Conservation (phyloP, 2,888 invertebrate species). For the Zaprionus lineosus region DNA sequence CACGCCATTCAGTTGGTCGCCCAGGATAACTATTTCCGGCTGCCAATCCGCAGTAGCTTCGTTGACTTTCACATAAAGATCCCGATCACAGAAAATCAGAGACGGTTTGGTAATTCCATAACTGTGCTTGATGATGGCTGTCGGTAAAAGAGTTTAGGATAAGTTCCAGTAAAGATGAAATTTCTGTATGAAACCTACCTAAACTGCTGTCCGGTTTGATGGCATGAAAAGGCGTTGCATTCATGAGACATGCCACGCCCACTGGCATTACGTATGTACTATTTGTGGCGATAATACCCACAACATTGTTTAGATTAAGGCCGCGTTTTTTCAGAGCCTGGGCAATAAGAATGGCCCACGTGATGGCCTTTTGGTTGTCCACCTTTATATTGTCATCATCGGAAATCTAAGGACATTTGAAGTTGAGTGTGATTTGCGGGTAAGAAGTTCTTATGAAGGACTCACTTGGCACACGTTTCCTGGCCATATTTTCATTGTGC, state of each 20-base stretch:
- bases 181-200: constrained; percentile 26
- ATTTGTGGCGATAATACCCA: constrained; percentile 66
- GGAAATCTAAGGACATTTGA: constrained; percentile 49
- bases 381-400: constrained; percentile 49
- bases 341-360: constrained; percentile 57
- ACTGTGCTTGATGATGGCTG: constrained; percentile 48
- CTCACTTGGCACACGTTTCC: constrained; percentile 46
- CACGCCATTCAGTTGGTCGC: constrained; percentile 49
- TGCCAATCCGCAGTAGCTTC: constrained; percentile 44
- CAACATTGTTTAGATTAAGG: constrained; percentile 53
- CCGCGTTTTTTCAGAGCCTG: constrained; percentile 51
- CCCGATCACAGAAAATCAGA: constrained; percentile 58
- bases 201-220: constrained; percentile 60
- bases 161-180: background rate
- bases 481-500: constrained; percentile 41
- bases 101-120: constrained; percentile 49
- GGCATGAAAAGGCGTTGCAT: constrained; percentile 59
- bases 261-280: constrained; percentile 57
- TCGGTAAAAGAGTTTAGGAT: background rate
- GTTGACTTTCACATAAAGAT: constrained; percentile 42
- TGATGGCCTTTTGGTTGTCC: constrained; percentile 52
- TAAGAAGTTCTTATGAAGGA: background rate
- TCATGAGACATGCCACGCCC: constrained; percentile 57
- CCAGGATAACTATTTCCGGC: constrained; percentile 48
- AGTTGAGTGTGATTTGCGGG: background rate